Base-by-base conservation (phyloP, 2,888 invertebrate species). In the Nomada fucata region DNA sequence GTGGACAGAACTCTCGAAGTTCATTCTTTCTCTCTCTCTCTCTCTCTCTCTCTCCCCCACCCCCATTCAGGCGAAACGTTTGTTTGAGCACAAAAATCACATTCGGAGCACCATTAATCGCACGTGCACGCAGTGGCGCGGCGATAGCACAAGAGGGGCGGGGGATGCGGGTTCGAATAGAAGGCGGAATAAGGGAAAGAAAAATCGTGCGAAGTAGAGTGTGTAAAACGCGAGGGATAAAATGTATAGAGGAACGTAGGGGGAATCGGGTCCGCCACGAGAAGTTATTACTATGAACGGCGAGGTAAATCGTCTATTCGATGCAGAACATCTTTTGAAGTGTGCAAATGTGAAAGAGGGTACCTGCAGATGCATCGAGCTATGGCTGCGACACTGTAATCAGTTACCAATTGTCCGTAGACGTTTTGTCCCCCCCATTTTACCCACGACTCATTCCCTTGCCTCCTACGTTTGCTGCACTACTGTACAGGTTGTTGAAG, bases 321-420 rank as follows among this genome's bases (percentile, higher is more conserved):
- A 76, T 68, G 79, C 65, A 67, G 44, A 67, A 72, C 50, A 52
- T 65, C 59, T 20, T 55, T 76, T 53, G 44, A 53, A 68, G 60
- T 23, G 57, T 47, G 55, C 36, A 69, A 61, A 72, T 77, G 29
- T 50, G 70, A 86, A 86, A 88, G 92, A 92, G 92, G 92, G 92
- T 92, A 92, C 92, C 92, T 92, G 91, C 89, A 88, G 88, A 90
- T 90, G 89, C 91, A 92, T 91, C 88, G 90, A 92, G 92, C 92
- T 92, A 92, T 91, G 91, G 92, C 92, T 92, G 92, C 92, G 91
- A 91, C 92, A 92, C 91, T 92, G 91, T 91, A 86, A 89, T 88
- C 77, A 82, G 68, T 82, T 87, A 88, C 85, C 86, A 85, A 89
- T 85, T 89, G 87, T 89, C 76, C 86, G 84, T 88, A 87, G 87